Conservation (phyloP, 2,888 invertebrate genomes). For the Perithous albicinctus region DNA sequence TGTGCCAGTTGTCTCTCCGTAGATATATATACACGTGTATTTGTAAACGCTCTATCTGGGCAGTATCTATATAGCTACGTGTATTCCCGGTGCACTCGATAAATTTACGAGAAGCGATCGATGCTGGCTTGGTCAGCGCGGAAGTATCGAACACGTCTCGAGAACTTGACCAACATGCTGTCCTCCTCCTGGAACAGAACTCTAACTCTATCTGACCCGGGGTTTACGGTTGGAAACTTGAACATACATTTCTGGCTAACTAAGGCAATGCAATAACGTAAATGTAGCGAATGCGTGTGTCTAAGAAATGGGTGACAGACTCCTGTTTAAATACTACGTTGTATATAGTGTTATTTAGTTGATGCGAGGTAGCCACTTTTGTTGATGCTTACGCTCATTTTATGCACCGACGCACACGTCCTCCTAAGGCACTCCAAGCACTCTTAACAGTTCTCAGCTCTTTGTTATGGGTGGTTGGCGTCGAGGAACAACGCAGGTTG, state of each 20-base stretch:
- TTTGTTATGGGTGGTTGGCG: conserved; percentile 53
- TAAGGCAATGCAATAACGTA: background rate
- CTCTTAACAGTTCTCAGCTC: conserved; percentile 46
- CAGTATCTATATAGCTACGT: background rate
- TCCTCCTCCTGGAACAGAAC: background rate
- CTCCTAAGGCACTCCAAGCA: conserved; percentile 38
- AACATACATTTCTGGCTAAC: background rate
- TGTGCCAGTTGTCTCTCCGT: background rate
- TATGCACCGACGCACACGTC: conserved; percentile 11
- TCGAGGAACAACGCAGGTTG: conserved; percentile 67
- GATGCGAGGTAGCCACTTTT: background rate
- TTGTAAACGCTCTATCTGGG: background rate
- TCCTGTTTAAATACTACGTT: background rate
- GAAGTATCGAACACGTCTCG: conserved; percentile 52
- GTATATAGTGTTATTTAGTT: conserved; percentile 14
- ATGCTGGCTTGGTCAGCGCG: conserved; percentile 22
- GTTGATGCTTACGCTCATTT: conserved; percentile 5
- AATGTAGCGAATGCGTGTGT: background rate
- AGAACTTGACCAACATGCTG: conserved; percentile 6
- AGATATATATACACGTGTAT: background rate
- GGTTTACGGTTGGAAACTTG: background rate
- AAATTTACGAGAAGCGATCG: background rate
- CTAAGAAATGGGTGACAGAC: background rate
- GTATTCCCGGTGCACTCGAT: background rate
- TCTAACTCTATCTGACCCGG: background rate